Conservation (phyloP, 2,888 invertebrate species). For the Philhelius pedissequus region DNA sequence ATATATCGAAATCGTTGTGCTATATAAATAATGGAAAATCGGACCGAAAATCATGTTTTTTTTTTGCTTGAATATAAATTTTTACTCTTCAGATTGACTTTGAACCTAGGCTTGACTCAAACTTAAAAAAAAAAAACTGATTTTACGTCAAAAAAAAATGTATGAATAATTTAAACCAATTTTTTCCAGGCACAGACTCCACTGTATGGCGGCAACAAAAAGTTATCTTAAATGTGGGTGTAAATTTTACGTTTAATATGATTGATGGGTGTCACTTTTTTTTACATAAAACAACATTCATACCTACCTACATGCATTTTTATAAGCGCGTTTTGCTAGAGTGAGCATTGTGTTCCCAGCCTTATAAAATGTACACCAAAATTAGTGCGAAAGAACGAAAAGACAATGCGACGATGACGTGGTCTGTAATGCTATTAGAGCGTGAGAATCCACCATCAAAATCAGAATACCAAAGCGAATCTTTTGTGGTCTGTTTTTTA, state of each 20-base stretch:
- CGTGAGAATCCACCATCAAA: conserved; percentile 11
- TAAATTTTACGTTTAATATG: conserved; percentile 8
- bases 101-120: too few relatives aligned
- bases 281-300: background rate
- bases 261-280: conserved; percentile 27
- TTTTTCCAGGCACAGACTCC: background rate
- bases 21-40: too few relatives aligned
- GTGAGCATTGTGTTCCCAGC: background rate
- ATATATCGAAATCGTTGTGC: too few relatives aligned
- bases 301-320: background rate
- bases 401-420: background rate
- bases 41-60: too few relatives aligned
- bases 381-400: background rate
- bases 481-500: background rate
- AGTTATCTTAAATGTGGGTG: background rate
- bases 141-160: too few relatives aligned
- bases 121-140: too few relatives aligned
- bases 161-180: background rate
- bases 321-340: background rate
- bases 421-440: conserved; percentile 13
- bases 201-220: background rate
- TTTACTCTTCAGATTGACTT: too few relatives aligned
- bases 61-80: too few relatives aligned
- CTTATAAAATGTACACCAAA: background rate
- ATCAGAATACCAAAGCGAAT: background rate